Evolutionary conservation across 1,140 invertebrate species (phyloP).

Genomic region (Brachionus angularis): DNA sequence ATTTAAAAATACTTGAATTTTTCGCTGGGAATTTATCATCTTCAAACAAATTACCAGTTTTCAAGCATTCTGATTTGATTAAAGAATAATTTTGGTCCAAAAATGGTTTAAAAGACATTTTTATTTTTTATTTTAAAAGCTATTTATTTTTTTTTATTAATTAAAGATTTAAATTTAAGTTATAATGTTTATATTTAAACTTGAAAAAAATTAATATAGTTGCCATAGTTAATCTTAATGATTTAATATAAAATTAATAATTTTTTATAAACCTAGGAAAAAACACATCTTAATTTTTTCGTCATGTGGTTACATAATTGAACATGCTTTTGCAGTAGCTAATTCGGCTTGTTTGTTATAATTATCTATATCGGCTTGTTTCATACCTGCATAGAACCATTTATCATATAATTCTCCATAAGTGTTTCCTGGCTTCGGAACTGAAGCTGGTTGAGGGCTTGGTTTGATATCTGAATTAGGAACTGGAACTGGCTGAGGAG

Average conservation of each 20-base stretch:
- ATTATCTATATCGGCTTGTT: conserved; percentile 21
- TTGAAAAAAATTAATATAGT: too few relatives aligned
- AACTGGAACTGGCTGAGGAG: background rate
- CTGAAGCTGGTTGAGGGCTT: background rate
- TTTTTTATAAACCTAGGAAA: too few relatives aligned
- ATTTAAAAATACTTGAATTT: conserved; percentile 62
- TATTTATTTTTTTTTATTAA: background rate
- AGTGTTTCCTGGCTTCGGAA: background rate
- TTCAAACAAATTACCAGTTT: background rate
- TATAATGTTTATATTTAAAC: too few relatives aligned
- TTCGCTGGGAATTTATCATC: conserved; percentile 45
- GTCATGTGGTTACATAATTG: too few relatives aligned
- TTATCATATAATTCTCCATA: conserved; percentile 14
- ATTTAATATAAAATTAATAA: too few relatives aligned
- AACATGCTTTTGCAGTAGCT: conserved; percentile 8
- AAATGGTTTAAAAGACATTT: conserved; percentile 13
- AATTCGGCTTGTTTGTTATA: background rate
- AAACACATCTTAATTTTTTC: background rate
- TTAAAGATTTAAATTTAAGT: too few relatives aligned
- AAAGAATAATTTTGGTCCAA: conserved; percentile 12
- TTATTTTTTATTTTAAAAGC: too few relatives aligned
- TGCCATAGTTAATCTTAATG: too few relatives aligned
- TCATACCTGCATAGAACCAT: conserved; percentile 28
- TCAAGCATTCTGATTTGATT: background rate
- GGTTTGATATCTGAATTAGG: background rate